Conservation (phyloP, 1,140 invertebrate genomes). For the Grapholita molesta region DNA sequence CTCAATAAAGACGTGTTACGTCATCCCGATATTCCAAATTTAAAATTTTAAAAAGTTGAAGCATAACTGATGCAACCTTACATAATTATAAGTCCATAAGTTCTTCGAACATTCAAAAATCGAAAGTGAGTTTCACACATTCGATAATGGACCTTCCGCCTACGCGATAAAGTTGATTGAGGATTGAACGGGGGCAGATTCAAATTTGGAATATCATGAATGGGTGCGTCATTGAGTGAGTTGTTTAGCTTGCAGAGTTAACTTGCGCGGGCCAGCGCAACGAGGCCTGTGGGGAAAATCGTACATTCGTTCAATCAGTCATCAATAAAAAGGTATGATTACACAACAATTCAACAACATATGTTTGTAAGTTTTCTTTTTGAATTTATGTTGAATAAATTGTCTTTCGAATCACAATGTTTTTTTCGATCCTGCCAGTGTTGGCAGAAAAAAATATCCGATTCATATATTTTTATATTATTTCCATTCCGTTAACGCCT, state of each 20-base stretch:
- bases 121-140: neutral
- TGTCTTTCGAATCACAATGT: no score
- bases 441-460: no score
- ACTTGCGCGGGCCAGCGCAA: neutral
- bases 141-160: neutral
- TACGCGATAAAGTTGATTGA: neutral
- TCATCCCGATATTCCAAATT: neutral
- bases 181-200: neutral
- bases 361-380: no score
- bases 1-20: neutral
- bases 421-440: no score
- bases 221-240: neutral
- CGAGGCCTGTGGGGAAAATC: no score
- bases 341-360: no score
- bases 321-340: no score
- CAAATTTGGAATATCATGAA: conserved; percentile 3
- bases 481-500: no score
- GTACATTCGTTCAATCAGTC: no score
- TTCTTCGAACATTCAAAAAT: neutral
- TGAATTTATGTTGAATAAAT: no score
- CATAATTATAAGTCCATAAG: neutral
- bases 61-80: neutral
- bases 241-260: neutral
- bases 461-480: no score
- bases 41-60: neutral